Percentiles rank a stretch among this genome's conserved stretches.
Conservation (phyloP, 2,113 vertebrate genomes). For the Rhadina sibilatrix region DNA sequence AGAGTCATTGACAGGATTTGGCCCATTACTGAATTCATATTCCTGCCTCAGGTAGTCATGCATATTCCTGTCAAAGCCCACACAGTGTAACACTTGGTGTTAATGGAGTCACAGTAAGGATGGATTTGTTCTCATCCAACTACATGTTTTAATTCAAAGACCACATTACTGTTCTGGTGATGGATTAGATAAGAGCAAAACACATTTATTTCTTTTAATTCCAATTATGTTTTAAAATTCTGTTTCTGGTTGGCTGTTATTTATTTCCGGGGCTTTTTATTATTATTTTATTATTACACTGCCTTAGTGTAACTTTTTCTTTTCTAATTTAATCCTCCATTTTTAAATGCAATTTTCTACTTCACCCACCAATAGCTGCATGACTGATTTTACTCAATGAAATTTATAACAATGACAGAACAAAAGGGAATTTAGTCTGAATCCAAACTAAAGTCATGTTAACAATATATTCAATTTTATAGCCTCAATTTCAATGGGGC, state of each 20-base stretch:
- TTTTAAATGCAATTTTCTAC: conserved; percentile 35
- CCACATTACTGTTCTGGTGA: background rate
- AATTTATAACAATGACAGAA: conserved; percentile 33
- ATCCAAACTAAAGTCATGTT: background rate
- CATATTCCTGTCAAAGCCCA: conserved; percentile 25
- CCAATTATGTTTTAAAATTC: conserved; percentile 18
- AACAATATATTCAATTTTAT: conserved; percentile 20
- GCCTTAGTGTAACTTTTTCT: background rate
- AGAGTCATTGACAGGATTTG: background rate
- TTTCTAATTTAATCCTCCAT: conserved; percentile 23
- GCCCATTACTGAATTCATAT: conserved; percentile 26
- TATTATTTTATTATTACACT: background rate
- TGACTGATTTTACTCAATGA: conserved; percentile 43
- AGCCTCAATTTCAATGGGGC: background rate
- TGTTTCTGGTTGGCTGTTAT: background rate
- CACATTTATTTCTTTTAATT: conserved; percentile 24
- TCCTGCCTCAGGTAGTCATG: background rate
- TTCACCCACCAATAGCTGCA: background rate
- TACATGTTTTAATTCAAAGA: conserved; percentile 47
- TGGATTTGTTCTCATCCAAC: conserved; percentile 23
- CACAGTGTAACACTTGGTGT: conserved; percentile 2
- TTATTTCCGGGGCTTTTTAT: background rate
- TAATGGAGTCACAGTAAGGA: conserved; percentile 19
- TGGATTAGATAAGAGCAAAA: conserved; percentile 3
- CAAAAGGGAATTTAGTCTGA: conserved; percentile 25